phyloP scores from a whole-genome alignment of 1,140 invertebrate genomes.

The Samia ricini region DNA sequence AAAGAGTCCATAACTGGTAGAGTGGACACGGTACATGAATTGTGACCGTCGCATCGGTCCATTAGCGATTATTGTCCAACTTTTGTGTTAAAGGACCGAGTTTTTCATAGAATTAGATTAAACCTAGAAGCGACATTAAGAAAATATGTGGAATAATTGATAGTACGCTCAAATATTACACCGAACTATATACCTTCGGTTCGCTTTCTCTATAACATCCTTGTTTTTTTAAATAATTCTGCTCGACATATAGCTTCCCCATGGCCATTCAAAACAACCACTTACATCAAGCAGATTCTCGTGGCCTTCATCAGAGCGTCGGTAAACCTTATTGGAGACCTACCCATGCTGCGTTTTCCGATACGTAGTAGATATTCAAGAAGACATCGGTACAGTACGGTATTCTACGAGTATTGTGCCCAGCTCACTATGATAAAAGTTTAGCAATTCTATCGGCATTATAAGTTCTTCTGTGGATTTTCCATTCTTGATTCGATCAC shows the following conservation, averaged over 20 bases:
- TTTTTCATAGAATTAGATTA: slow-evolving; percentile 18
- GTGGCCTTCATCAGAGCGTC: too few relatives aligned
- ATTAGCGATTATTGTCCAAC: slow-evolving; percentile 73
- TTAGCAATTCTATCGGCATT: too few relatives aligned
- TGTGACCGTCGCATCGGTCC: slow-evolving; percentile 67
- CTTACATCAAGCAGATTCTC: too few relatives aligned
- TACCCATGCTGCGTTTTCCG: too few relatives aligned
- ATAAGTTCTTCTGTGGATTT: too few relatives aligned
- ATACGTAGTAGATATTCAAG: too few relatives aligned
- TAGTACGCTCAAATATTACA: neutral
- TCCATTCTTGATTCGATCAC: too few relatives aligned
- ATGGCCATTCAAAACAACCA: neutral
- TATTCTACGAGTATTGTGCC: too few relatives aligned
- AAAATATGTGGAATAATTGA: neutral
- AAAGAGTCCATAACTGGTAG: slow-evolving; percentile 33
- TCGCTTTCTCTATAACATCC: neutral
- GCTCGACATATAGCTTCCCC: neutral
- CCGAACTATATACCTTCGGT: neutral
- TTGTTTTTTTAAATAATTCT: neutral
- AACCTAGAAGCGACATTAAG: slow-evolving; percentile 30
- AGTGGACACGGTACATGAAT: slow-evolving; percentile 43
- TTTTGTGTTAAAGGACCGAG: slow-evolving; percentile 53
- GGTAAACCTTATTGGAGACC: too few relatives aligned
- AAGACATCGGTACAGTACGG: too few relatives aligned
- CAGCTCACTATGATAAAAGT: too few relatives aligned